Evolutionary conservation across 2,888 invertebrate species (phyloP), one percentile per base, ranked within the genome.

Genomic region (Tachina grossa): DNA sequence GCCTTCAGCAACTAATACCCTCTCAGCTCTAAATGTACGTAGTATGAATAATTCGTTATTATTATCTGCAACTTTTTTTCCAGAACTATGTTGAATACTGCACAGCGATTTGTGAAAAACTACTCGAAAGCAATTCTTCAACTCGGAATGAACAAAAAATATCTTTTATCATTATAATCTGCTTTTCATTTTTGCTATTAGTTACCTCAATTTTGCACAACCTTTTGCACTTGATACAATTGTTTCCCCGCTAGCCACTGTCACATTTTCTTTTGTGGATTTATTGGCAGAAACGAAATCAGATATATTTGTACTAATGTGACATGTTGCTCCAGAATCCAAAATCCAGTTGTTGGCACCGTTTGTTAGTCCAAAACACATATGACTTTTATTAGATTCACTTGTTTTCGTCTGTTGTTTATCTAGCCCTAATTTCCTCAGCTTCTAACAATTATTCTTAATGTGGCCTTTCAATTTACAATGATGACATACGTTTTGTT

Each of bases 301-400:
- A n/a, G 19, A 49, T 72, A 59, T 80, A 53, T 39, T 13, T 13
- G 45, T 71, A 43, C 55, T 43, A 31, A 57, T 72, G 19, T 78
- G 80, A 55, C 80, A 80, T 47, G 65, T 72, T 53, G 80, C 80
- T 4, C 80, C 72, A 11, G 80, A 80, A 72, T 80, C 84, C 68
- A 51, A 74, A 65, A 77, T 76, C 85, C 43, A 87, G 4, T 19
- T 47, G 14, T 9, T n/a, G 2, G 6, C 16, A 45, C 45, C 57
- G 47, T 31, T 45, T 16, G 13, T 22, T 2, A 71, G 9, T 14
- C 45, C 47, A 47, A 76, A 66, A 66, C 65, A 55, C 39, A n/a
- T 49, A 49, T 5, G 31, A n/a, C 16, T 39, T 51, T 51, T 39
- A 51, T 49, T 31, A 14, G 66, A 49, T n/a, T 39, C 39, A 5